Percentiles rank a stretch among this genome's conserved stretches.
Conservation (phyloP, 1,140 invertebrate species). For the Stegodyphus mimosarum region DNA sequence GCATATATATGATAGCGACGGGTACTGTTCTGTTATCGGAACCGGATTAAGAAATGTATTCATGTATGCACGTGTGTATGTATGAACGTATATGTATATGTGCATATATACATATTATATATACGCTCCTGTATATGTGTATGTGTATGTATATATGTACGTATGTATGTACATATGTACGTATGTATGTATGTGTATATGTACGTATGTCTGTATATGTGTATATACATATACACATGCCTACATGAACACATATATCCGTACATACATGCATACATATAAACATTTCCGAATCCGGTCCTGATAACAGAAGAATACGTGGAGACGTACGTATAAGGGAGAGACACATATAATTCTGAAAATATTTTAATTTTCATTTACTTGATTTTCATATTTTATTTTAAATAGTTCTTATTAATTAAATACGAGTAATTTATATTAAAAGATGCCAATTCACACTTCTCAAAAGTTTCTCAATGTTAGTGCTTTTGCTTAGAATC, state of each 20-base stretch:
- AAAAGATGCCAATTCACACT: too few species aligned
- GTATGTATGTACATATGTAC: slow-evolving; percentile 10
- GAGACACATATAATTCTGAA: too few species aligned
- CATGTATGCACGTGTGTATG: neutral
- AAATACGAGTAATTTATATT: too few species aligned
- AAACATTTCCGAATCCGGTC: neutral
- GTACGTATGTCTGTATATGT: neutral
- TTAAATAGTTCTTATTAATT: too few species aligned
- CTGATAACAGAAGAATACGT: too few species aligned
- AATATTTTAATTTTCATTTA: too few species aligned
- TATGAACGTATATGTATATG: neutral
- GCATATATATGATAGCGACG: too few species aligned
- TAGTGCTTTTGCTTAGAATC: too few species aligned
- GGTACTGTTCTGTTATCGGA: too few species aligned
- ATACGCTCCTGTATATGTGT: neutral
- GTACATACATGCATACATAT: neutral
- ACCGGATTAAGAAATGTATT: neutral
- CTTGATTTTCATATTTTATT: too few species aligned
- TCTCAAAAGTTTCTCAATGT: too few species aligned
- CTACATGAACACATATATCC: neutral
- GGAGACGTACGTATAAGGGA: too few species aligned
- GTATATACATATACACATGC: neutral
- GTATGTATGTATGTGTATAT: slow-evolving; percentile 1
- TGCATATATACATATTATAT: neutral
- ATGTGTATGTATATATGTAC: neutral